Conservation (phyloP, 1,140 invertebrate genomes). For the Patella vulgata region DNA sequence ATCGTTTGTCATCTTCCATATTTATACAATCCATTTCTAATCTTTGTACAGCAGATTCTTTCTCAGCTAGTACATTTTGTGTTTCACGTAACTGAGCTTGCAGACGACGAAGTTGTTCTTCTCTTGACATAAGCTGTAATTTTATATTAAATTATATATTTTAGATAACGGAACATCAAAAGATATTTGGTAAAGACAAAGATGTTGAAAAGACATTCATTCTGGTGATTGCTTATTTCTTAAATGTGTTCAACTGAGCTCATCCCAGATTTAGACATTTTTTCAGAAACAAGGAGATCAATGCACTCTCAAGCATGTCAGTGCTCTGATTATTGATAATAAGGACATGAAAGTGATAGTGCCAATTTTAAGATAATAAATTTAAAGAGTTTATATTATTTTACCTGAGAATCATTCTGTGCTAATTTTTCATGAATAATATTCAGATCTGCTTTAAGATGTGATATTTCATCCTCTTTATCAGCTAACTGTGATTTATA, state of each 20-base stretch:
- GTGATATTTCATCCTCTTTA: conserved; percentile 54
- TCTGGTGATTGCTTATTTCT: too few species aligned
- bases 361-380: too few species aligned
- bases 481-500: conserved; percentile 56
- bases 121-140: conserved; percentile 52
- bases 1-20: conserved; percentile 48
- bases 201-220: too few species aligned
- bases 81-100: conserved; percentile 45
- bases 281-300: too few species aligned
- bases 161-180: too few species aligned
- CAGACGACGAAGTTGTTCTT: conserved; percentile 53
- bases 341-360: too few species aligned
- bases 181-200: too few species aligned
- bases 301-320: too few species aligned
- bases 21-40: conserved; percentile 49
- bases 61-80: conserved; percentile 37
- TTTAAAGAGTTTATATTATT: too few species aligned
- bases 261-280: too few species aligned
- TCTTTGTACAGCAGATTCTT: conserved; percentile 48
- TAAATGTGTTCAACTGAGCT: too few species aligned
- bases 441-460: conserved; percentile 56
- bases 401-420: conserved; percentile 54
- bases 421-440: conserved; percentile 59
- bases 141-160: background rate
- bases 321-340: too few species aligned